These are phyloP conservation scores for Drosophila helvetica DNA, from an alignment of 2,888 invertebrate genomes.

Conservation along the genomic window DNA sequence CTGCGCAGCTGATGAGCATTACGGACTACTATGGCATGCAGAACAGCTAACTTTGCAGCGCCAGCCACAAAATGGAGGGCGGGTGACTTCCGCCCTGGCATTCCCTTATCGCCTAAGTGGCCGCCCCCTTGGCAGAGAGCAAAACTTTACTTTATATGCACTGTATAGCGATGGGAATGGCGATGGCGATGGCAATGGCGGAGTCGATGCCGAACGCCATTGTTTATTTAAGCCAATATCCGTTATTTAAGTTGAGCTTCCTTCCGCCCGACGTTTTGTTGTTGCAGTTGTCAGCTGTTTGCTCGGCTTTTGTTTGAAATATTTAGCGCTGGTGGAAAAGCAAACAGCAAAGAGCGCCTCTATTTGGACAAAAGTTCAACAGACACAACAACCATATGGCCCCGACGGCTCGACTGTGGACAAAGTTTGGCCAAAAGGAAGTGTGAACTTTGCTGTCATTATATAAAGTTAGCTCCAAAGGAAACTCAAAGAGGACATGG, in stretches of 20 bases:
- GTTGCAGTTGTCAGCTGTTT: constrained; percentile 68
- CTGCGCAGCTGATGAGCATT: constrained; percentile 40
- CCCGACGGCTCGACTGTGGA: constrained; percentile 42
- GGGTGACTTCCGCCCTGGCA: constrained; percentile 56
- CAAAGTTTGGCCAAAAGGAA: constrained; percentile 70
- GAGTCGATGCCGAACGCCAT: constrained; percentile 52
- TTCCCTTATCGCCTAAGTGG: constrained; percentile 40
- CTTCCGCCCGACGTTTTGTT: constrained; percentile 72
- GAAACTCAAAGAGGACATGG: constrained; percentile 38
- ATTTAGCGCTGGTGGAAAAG: constrained; percentile 66
- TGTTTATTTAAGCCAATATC: constrained; percentile 79
- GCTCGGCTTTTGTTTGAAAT: constrained; percentile 75
- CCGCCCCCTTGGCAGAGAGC: constrained; percentile 10
- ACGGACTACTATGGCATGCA: constrained; percentile 42
- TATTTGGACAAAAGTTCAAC: constrained; percentile 74
- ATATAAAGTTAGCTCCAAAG: constrained; percentile 53
- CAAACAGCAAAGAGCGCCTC: constrained; percentile 57
- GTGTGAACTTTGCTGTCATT: constrained; percentile 77
- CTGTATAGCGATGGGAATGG: background rate
- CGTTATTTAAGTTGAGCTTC: constrained; percentile 77
- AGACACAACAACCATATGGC: constrained; percentile 57
- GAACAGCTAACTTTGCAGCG: constrained; percentile 47
- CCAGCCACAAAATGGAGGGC: constrained; percentile 52
- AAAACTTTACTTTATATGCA: background rate
- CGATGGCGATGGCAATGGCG: background rate